Evolutionary conservation across 92 coral and sea anemone species (phyloP), one percentile per base, ranked within the genome.

Genomic region (Galaxea fascicularis): DNA sequence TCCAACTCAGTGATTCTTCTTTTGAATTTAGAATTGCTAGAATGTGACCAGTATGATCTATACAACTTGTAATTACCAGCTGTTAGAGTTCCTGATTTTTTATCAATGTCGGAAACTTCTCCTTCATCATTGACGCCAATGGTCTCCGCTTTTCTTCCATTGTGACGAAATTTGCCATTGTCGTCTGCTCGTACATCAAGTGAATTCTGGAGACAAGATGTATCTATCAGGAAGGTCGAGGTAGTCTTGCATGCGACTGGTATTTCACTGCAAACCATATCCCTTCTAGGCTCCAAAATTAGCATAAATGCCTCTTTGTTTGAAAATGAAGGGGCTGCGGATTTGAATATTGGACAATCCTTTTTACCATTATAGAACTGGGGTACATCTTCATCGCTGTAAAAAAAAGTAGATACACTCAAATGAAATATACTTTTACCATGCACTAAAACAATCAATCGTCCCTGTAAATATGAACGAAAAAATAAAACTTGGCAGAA

Each of bases 1-100:
- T 88, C 88, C n/a, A 88, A 57, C 35, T 60, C 74, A 17, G 17
- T 52, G 14, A 46, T 15, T 21, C 88, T 24, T 83, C 91, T 63
- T 58, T 83, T 88, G 26, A 65, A 88, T 10, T 31, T 28, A 4
- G 7, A 1, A 6, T n/a, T 65, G 27, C n/a, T 4, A 64, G 14
- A 6, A 44, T 80, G 65, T 25, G 21, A 41, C 85, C 85, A 80
- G 49, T 66, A 80, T 8, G 59, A 13, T 11, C 76, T 4, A 8
- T 0, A 18, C 1, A 80, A 39, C 73, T 63, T 80, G 58, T 45
- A 80, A 16, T 80, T 44, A 77, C 64, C 46, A 0, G 21, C 13
- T 74, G 14, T 51, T 21, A 25, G 22, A 25, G 8, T 28, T 25
- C 13, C 22, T 22, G 78, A 44, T 22, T 24, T 56, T 22, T 24